phyloP scores from a whole-genome alignment of 53 echinoderm and acorn worm genomes.

The Actinopyga echinites region DNA sequence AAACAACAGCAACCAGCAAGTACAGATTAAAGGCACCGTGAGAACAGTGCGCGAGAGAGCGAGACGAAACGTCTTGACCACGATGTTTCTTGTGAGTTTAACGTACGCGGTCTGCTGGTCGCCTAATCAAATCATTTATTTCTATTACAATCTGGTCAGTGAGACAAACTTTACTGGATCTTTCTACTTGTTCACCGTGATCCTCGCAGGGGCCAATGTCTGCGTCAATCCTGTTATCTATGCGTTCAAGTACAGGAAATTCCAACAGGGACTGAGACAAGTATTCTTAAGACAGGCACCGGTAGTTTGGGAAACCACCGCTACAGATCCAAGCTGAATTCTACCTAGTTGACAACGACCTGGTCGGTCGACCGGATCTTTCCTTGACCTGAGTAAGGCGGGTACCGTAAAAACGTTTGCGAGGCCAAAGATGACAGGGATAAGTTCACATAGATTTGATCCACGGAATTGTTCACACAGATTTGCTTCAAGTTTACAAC shows the following conservation, averaged over 20 bases:
- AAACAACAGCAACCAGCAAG: not conserved
- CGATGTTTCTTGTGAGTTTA: slow-evolving; percentile 36
- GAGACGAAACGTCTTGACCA: slow-evolving; percentile 15
- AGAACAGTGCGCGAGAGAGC: slow-evolving; percentile 14
- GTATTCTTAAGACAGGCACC: slow-evolving; percentile 16
- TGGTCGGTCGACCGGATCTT: no score
- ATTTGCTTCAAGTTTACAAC: no score
- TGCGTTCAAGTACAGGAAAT: slow-evolving; percentile 45
- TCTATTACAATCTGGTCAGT: slow-evolving; percentile 26
- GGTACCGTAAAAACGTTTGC: no score
- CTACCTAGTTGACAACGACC: no score
- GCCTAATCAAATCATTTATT: slow-evolving; percentile 37
- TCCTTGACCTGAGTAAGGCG: no score
- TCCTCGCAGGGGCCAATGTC: slow-evolving; percentile 18
- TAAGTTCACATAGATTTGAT: no score
- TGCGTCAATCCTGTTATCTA: slow-evolving; percentile 26
- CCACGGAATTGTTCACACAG: no score
- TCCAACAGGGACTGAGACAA: slow-evolving; percentile 16
- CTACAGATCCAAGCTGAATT: slow-evolving; percentile 17
- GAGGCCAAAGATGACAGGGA: no score
- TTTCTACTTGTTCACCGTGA: slow-evolving; percentile 13
- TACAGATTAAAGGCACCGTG: not conserved
- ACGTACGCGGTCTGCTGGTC: slow-evolving; percentile 32
- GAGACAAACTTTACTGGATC: slow-evolving; percentile 22
- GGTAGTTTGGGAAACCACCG: slow-evolving; percentile 10